Percentiles rank a stretch among this genome's conserved stretches.
These are phyloP conservation scores for Ophthalmotilapia sp. DNA, from an alignment of 2,113 vertebrate genomes.

Conservation along the genomic window DNA sequence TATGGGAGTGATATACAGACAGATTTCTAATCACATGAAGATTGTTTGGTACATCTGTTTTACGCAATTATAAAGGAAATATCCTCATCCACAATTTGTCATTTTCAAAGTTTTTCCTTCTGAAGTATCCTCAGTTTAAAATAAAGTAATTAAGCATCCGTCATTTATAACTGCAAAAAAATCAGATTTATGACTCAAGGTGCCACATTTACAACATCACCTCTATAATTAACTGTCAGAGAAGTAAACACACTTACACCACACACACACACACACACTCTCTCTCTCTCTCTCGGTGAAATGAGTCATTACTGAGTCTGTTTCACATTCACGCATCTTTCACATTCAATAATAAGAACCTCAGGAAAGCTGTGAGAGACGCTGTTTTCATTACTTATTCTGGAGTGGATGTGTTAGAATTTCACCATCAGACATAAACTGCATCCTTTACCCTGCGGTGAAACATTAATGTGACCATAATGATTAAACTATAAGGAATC, in stretches of 20 bases:
- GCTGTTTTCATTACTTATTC: background rate
- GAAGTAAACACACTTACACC: background rate
- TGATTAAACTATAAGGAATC: background rate
- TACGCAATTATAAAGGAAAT: background rate
- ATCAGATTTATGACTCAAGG: background rate
- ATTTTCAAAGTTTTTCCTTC: background rate
- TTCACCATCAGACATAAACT: background rate
- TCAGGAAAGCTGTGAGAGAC: background rate
- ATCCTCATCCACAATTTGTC: background rate
- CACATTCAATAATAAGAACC: background rate
- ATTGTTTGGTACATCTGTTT: background rate
- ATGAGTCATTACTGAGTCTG: background rate
- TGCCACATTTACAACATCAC: background rate
- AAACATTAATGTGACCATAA: background rate
- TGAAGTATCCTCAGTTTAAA: background rate
- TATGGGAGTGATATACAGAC: background rate
- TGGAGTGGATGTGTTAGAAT: background rate
- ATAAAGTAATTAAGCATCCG: background rate
- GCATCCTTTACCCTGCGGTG: background rate
- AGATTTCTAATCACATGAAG: background rate
- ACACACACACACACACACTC: background rate
- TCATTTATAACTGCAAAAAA: background rate
- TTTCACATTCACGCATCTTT: background rate
- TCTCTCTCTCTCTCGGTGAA: background rate
- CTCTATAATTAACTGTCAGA: background rate